Conservation (phyloP, 2,113 vertebrate genomes). For the Dolichotis patagonum region DNA sequence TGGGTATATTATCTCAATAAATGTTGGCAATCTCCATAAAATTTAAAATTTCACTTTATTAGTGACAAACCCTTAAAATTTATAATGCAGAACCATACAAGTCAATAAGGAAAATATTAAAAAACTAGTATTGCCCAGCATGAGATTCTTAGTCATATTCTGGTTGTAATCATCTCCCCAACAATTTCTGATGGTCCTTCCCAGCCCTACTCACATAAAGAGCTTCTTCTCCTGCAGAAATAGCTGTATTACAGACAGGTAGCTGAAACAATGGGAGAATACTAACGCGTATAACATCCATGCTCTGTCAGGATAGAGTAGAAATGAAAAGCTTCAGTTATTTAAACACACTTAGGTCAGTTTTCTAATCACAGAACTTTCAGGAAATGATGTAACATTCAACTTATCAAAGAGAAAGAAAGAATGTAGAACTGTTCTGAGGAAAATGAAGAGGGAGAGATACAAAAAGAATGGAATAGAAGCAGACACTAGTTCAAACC, state of each 20-base stretch:
- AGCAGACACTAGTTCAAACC: too few species aligned
- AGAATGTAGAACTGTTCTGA: too few species aligned
- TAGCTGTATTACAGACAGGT: conserved; percentile 92
- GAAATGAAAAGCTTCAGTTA: too few species aligned
- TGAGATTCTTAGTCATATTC: background rate
- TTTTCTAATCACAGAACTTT: too few species aligned
- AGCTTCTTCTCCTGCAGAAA: conserved; percentile 94
- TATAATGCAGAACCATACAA: background rate
- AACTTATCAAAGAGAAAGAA: too few species aligned
- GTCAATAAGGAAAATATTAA: background rate
- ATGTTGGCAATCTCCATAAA: background rate
- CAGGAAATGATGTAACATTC: too few species aligned
- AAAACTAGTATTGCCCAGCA: background rate
- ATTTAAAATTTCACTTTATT: background rate
- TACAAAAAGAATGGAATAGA: too few species aligned
- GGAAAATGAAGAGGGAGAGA: too few species aligned
- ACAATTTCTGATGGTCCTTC: background rate
- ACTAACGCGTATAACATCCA: conserved; percentile 93
- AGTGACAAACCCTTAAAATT: background rate
- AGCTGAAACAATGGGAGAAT: conserved; percentile 93
- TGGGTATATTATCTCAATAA: background rate
- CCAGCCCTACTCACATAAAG: conserved; percentile 90
- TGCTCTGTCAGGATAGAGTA: conserved; percentile 82
- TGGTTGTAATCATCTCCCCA: background rate
- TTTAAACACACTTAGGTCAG: too few species aligned